Evolutionary conservation across 2,888 invertebrate genomes (phyloP).

Genomic region (Aleiodes alternator): DNA sequence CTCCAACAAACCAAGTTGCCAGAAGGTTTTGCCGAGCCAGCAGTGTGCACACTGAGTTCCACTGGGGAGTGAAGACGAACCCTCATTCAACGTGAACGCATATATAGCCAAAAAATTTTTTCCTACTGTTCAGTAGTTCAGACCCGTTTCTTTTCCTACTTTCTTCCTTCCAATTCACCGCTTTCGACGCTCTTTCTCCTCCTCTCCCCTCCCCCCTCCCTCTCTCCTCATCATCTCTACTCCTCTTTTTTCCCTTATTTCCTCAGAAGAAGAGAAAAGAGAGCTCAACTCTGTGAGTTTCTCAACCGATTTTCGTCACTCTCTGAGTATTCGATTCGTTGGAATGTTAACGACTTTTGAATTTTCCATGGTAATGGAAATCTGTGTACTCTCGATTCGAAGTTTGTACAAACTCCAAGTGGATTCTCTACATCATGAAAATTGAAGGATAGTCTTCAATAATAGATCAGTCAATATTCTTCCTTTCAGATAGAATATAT

Average conservation of each 20-base stretch:
- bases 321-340: conserved; percentile 8
- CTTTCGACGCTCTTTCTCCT: not conserved
- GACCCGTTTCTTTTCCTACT: conserved; percentile 32
- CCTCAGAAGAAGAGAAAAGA: not conserved
- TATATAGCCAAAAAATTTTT: conserved; percentile 38
- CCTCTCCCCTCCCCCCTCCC: too few relatives aligned
- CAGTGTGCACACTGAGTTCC: conserved; percentile 30
- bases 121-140: conserved; percentile 38
- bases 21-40: conserved; percentile 47
- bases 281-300: too few relatives aligned
- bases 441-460: not conserved
- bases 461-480: too few relatives aligned
- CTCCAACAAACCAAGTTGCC: conserved; percentile 36
- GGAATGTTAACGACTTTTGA: conserved; percentile 42
- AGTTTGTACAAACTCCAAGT: conserved; percentile 5
- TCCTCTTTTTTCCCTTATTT: not conserved
- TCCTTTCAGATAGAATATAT: too few relatives aligned
- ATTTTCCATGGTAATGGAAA: not conserved
- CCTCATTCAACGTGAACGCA: conserved; percentile 44
- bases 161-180: conserved; percentile 22
- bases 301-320: conserved; percentile 1
- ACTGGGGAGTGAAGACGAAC: conserved; percentile 27
- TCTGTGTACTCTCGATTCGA: too few relatives aligned
- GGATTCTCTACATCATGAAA: not conserved
- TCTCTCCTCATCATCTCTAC: too few relatives aligned